Evolutionary conservation across 2,797 vertebrate genomes (phyloP).

Genomic region (Esox lucius): DNA sequence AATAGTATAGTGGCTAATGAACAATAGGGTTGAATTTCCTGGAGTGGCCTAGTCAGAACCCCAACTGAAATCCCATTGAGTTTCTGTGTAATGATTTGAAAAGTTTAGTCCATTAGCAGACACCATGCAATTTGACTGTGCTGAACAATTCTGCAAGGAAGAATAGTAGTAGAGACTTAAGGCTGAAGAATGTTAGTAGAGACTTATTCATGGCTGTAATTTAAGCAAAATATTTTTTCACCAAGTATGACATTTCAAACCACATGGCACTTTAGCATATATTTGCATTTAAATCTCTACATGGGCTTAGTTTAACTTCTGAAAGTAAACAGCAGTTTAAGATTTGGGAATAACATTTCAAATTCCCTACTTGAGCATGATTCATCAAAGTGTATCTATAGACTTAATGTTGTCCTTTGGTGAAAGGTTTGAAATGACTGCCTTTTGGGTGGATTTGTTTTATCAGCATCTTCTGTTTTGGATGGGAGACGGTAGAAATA

Average conservation of each 20-base stretch:
- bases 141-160: too few relatives aligned
- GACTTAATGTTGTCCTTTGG: constrained; percentile 1
- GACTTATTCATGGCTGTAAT: background rate
- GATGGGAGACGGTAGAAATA: background rate
- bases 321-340: constrained; percentile 3
- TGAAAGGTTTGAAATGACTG: background rate
- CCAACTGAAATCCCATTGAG: too few relatives aligned
- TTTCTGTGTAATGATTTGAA: too few relatives aligned
- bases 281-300: background rate
- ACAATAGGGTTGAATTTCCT: too few relatives aligned
- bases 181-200: too few relatives aligned
- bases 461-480: background rate
- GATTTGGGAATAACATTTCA: background rate
- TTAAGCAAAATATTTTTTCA: background rate
- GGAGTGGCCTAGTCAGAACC: too few relatives aligned
- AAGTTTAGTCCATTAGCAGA: too few relatives aligned
- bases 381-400: background rate
- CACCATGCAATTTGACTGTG: too few relatives aligned
- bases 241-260: background rate
- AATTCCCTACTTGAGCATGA: background rate
- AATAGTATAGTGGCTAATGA: too few relatives aligned
- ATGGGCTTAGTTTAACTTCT: background rate
- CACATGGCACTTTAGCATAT: background rate
- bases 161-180: too few relatives aligned
- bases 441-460: background rate